Conservation (phyloP, 2,113 vertebrate species). For the Silurus glanis region DNA sequence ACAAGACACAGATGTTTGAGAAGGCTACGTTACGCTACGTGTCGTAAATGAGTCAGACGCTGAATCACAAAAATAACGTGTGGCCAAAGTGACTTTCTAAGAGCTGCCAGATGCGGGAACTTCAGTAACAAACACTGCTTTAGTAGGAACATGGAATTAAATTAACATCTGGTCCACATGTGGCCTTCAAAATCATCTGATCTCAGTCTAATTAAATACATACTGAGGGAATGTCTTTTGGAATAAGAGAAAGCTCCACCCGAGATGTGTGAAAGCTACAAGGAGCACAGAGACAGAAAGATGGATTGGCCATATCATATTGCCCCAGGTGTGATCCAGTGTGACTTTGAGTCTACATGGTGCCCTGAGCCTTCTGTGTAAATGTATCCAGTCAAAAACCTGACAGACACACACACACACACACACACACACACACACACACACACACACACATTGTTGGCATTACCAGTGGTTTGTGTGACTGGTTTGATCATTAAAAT, state of each 20-base stretch:
- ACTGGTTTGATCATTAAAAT: not conserved
- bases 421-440: too few species aligned
- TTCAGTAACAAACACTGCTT: not conserved
- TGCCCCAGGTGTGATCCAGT: not conserved
- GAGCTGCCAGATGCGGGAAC: not conserved
- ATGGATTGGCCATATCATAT: not conserved
- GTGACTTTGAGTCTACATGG: not conserved
- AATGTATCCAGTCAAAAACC: not conserved
- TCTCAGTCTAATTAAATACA: not conserved
- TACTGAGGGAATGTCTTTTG: too few species aligned
- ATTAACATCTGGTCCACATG: not conserved
- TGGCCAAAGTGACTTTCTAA: not conserved
- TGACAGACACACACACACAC: too few species aligned
- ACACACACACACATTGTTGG: not conserved
- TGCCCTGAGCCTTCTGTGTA: not conserved
- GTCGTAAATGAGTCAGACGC: not conserved
- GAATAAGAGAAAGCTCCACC: not conserved
- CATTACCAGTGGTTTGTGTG: too few species aligned
- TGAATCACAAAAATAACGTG: not conserved
- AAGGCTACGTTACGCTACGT: too few species aligned
- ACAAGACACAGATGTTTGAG: not conserved
- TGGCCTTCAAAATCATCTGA: not conserved
- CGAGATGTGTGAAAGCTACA: not conserved
- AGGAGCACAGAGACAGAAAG: not conserved
- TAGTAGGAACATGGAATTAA: not conserved